Evolutionary conservation across 2,888 invertebrate species (phyloP), one percentile per base, ranked within the genome.

Genomic region (Noctua pronuba): DNA sequence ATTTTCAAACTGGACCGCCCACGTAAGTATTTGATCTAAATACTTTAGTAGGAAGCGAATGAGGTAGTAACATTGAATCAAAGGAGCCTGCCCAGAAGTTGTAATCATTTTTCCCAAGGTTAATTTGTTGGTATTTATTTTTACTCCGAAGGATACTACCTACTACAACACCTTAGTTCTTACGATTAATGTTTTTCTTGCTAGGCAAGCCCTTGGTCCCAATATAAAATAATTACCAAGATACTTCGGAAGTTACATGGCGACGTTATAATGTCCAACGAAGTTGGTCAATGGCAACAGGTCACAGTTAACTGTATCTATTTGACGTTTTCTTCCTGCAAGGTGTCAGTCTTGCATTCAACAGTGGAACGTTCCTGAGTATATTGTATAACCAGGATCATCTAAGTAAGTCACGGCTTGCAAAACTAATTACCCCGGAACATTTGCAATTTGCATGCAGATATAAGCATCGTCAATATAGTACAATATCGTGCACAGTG

Each of bases 401-500:
- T 62, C 21, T 28, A 67, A 41, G 21, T 35, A 65, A 21, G 21
- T 10, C 31, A 72, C 38, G 21, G 4, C 31, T 55, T 41, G 24
- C 38, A 49, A 65, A 55, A 65, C n/a, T 35, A 66, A 81, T 66
- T 41, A 41, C 38, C 24, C 18, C 31, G 13, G 11, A 28, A n/a
- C 62, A 78, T 73, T 46, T 60, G 52, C 38, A n/a, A 31, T 41
- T 52, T 18, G 10, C 60, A 44, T n/a, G 44, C 11, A 2, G 16
- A 72, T 44, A 71, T 41, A 41, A 71, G 58, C 35, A 52, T 38
- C 38, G 60, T 74, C 58, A 64, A 64, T 70, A 67, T 67, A 67
- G 52, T 73, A 70, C 67, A 73, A 77, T 76, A 82, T 78, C 66
- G 35, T 62, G 64, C 52, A 82, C 79, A 77, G 77, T 77, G 70